Conservation (phyloP, 53 echinoderm and acorn worm species). For the Patiria pectinifera region DNA sequence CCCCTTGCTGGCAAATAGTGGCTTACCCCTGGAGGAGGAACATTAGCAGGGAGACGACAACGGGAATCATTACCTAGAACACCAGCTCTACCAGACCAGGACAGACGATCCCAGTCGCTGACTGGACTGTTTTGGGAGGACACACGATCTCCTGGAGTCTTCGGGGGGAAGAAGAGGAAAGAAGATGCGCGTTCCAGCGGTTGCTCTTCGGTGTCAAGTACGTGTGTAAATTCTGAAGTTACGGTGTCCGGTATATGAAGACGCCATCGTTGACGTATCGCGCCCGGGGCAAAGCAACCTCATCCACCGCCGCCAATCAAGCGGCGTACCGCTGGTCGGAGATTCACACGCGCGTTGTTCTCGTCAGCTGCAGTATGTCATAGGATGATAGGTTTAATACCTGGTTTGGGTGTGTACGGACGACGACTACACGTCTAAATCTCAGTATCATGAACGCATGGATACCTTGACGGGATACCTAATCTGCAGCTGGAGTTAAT, state of each 20-base stretch:
- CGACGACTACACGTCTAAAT: slow-evolving; percentile 28
- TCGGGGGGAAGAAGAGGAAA: slow-evolving; percentile 25
- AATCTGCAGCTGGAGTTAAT: slow-evolving; percentile 30
- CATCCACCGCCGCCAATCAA: slow-evolving; percentile 31
- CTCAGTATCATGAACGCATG: slow-evolving; percentile 27
- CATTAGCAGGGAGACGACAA: slow-evolving; percentile 47
- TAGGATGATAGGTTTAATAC: not conserved
- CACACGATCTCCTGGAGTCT: slow-evolving; percentile 51
- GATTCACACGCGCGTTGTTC: slow-evolving; percentile 13
- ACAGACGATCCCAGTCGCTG: slow-evolving; percentile 31
- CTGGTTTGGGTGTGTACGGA: not conserved
- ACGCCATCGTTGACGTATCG: slow-evolving; percentile 42
- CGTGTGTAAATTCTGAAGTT: slow-evolving; percentile 65
- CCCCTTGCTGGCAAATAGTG: slow-evolving; percentile 31
- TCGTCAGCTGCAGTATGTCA: not conserved
- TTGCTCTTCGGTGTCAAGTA: slow-evolving; percentile 57
- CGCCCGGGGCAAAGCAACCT: slow-evolving; percentile 42
- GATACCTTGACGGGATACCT: slow-evolving; percentile 23
- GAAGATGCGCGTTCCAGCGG: slow-evolving; percentile 46
- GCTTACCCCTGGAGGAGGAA: slow-evolving; percentile 51
- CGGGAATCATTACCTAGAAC: slow-evolving; percentile 53
- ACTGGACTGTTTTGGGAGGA: slow-evolving; percentile 27
- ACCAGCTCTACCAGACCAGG: slow-evolving; percentile 32
- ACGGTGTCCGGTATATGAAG: slow-evolving; percentile 59
- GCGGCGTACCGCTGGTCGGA: not conserved